Base-by-base conservation (phyloP, 2,113 vertebrate species). In the Herpetotheres cachinnans region DNA sequence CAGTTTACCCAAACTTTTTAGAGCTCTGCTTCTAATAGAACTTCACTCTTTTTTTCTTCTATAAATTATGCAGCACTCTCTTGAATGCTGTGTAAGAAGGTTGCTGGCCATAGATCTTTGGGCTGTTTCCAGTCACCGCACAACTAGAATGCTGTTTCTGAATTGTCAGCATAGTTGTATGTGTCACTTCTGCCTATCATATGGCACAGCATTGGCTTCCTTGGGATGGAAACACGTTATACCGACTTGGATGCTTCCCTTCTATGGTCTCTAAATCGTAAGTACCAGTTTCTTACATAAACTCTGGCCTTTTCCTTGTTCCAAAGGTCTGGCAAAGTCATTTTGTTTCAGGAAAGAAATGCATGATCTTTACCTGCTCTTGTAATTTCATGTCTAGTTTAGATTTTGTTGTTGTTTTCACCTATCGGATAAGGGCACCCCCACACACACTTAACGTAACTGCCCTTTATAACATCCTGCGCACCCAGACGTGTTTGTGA, bases 201-300 rank as follows among this genome's bases (percentile, higher is more conserved):
- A 15, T 24, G n/a, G 61, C 25, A 49, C 52, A 56, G 61, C 49
- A 9, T 6, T 54, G 25, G 25, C 11, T 88, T 77, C 61, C 62
- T 58, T 70, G 82, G 47, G 13, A 30, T 61, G 59, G 46, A 79
- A 84, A 59, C 32, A 8, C 2, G 0, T 62, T 55, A 16, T 3
- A 26, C 26, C 38, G 46, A 17, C 65, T 38, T 36, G 69, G 29
- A 47, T 74, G 30, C 79, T 88, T 93, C 40, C 29, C 29, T 62
- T 34, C 44, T 42, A 3, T 1, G 0, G 55, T 56, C 44, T 67
- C 80, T 38, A 32, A 32, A 26, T 26, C 3, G 0, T 32, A 77
- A 54, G 40, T 80, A 90, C 34, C 24, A 18, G 11, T 26, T 89
- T 52, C 12, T 55, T 79, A 6, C 7, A 36, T 12, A n/a, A 91